Conservation (phyloP, 2,113 vertebrate species). For the Thryonomys swinderianus region DNA sequence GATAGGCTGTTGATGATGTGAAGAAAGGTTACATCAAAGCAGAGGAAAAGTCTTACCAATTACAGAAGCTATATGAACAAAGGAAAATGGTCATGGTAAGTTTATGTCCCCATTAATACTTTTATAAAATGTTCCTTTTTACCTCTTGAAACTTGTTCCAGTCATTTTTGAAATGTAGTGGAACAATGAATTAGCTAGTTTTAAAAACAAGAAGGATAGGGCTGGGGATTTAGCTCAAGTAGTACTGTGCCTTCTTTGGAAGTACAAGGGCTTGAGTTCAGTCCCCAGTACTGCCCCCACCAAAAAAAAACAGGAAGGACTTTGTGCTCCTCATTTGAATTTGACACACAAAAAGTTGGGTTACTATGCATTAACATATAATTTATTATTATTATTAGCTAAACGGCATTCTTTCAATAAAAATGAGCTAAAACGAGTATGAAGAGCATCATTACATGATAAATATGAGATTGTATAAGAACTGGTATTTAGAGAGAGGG, state of each 20-base stretch:
- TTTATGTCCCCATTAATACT: conserved; percentile 3
- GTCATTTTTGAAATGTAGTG: conserved; percentile 7
- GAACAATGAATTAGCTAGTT: not conserved
- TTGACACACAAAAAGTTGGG: not conserved
- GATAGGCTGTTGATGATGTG: conserved; percentile 95
- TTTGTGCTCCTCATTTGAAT: not conserved
- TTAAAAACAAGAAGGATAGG: not conserved
- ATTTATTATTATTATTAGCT: conserved; percentile 25
- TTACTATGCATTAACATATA: not conserved
- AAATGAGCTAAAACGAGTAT: not conserved
- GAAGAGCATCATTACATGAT: conserved; percentile 5
- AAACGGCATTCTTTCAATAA: conserved; percentile 1
- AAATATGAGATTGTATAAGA: conserved; percentile 6
- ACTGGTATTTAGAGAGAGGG: not conserved
- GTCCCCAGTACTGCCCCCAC: no score
- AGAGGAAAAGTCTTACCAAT: conserved; percentile 97
- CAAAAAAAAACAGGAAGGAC: not conserved
- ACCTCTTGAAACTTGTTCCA: not conserved
- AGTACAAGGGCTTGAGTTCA: no score
- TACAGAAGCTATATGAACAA: conserved; percentile 98
- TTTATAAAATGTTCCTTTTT: not conserved
- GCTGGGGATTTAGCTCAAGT: no score
- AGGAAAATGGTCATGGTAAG: conserved; percentile 98
- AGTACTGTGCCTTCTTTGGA: no score
- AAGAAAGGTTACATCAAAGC: conserved; percentile 98